Conservation (phyloP, 92 coral and sea anemone species). For the Scolanthus callimorphus region DNA sequence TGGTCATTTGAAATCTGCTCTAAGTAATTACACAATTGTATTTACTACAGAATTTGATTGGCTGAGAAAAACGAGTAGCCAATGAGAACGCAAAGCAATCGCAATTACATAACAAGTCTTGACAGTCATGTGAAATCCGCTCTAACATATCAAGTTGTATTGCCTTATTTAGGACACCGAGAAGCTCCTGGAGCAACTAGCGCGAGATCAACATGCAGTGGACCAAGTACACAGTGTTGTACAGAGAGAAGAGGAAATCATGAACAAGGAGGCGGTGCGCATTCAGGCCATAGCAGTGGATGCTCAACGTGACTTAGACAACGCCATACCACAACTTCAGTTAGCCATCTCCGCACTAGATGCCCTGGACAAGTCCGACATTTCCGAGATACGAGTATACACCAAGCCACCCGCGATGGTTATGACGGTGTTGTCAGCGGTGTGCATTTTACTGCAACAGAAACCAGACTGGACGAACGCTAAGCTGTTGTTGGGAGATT, state of each 20-base stretch:
- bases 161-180: conserved; percentile 69
- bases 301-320: conserved; percentile 90
- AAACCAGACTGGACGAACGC: conserved; percentile 96
- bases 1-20: too few relatives aligned
- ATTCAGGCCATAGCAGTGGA: conserved; percentile 90
- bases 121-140: too few relatives aligned
- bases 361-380: conserved; percentile 91
- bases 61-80: too few relatives aligned
- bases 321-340: conserved; percentile 80
- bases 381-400: conserved; percentile 98
- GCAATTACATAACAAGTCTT: too few relatives aligned
- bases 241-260: conserved; percentile 83
- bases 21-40: too few relatives aligned
- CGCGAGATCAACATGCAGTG: conserved; percentile 93
- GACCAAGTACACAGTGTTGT: conserved; percentile 93
- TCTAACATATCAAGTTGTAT: too few relatives aligned
- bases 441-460: conserved; percentile 86
- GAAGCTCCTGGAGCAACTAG: conserved; percentile 86
- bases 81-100: too few relatives aligned
- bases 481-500: conserved; percentile 81
- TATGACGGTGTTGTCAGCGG: conserved; percentile 93
- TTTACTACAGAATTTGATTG: too few relatives aligned
- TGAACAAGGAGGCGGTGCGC: conserved; percentile 86
- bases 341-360: conserved; percentile 80
- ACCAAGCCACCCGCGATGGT: conserved; percentile 99